Base-by-base conservation (phyloP, 2,888 invertebrate genomes). In the Trissoscelio sp. region DNA sequence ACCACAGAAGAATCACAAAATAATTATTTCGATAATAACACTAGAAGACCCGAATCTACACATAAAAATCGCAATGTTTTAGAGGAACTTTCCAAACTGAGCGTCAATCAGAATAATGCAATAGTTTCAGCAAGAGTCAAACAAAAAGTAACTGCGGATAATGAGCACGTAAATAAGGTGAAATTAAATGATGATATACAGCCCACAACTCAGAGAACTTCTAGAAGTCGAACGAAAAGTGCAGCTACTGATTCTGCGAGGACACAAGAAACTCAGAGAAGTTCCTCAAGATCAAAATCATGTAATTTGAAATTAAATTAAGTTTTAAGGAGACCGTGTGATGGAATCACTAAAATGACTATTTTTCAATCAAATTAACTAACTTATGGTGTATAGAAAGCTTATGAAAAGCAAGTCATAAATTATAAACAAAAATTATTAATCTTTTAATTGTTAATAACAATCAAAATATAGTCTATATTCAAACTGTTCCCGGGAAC, bases 161-260 rank as follows among this genome's bases (percentile, higher is more conserved):
- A 46, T 22, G 12, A 46, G 2, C n/a, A 44, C 7, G 5, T 14
- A 3, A 11, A 22, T 22, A 22, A 4, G n/a, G 14, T 11, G 3
- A 22, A 46, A 44, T 7, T 7, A 22, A 18, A 1, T 9, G 22
- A 20, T 20, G 22, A 46, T 3, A n/a, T 1, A 18, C 6, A 31
- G 4, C 14, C 18, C 1, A 18, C 0, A 2, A 34, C 42, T 3
- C 18, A 67, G 24, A 67, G 77, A 83, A 64, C 79, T 81, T 81
- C 84, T 80, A 14, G 82, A 81, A 80, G 39, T 55, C 70, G 20
- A 31, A 67, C 84, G 14, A 86, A 79, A 62, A 86, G 84, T 75
- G 74, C 79, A 2, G 60, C 64, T 11, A 85, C 85, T 11, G 86
- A 85, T 57, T 83, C 85, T 20, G 81, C 81, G 4, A 83, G 82